A percentile compares a stretch with the other conserved stretches of the same genome.
Evolutionary conservation across 1,140 invertebrate species (phyloP).

Genomic region (Sitophilus oryzae): DNA sequence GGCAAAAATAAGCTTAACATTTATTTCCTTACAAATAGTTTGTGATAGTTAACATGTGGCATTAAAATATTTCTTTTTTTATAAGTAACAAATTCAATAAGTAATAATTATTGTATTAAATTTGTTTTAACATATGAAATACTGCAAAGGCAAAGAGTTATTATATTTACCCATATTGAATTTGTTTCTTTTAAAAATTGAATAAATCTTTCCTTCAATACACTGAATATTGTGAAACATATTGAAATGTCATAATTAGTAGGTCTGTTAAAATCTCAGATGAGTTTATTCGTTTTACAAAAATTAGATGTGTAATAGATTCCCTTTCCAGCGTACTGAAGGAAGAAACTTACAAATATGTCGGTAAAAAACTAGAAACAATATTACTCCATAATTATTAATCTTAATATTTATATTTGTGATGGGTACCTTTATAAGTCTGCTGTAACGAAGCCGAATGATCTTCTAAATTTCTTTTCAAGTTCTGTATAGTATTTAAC

Average conservation of each 20-base stretch:
- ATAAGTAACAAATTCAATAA: background rate
- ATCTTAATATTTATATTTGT: constrained; percentile 32
- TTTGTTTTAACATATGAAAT: too few species aligned
- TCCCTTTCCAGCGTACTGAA: too few species aligned
- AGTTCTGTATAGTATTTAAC: constrained; percentile 51
- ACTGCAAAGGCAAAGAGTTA: too few species aligned
- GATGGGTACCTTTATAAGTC: constrained; percentile 38
- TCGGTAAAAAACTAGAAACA: background rate
- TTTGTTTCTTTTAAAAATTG: too few species aligned
- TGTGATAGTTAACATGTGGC: background rate
- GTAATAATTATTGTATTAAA: background rate
- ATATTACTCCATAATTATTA: background rate
- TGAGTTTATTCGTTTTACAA: too few species aligned
- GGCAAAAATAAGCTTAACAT: background rate
- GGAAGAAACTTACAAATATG: background rate
- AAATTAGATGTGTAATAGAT: too few species aligned
- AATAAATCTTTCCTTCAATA: too few species aligned
- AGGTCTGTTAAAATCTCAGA: too few species aligned
- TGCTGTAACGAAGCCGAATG: constrained; percentile 51
- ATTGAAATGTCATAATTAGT: too few species aligned
- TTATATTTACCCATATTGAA: too few species aligned
- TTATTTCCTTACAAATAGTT: background rate
- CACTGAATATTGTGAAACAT: too few species aligned
- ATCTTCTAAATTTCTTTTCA: constrained; percentile 52
- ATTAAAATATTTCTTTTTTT: background rate